Evolutionary conservation across 2,797 vertebrate species (phyloP), one percentile per base, ranked within the genome.

Genomic region (Hylomyscus alleni): DNA sequence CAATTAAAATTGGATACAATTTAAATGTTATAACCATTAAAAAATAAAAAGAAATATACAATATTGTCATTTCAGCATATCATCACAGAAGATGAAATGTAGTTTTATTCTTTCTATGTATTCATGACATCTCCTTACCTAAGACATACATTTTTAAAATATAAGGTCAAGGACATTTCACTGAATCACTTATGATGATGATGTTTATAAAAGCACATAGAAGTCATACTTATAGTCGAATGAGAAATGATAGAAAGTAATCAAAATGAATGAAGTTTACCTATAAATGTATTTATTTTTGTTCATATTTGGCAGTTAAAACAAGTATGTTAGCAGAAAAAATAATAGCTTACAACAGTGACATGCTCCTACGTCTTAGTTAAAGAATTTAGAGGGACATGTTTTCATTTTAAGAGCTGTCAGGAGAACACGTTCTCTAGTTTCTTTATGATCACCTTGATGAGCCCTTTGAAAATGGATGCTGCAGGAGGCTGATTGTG

Each of bases 381-480:
- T 58, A 78, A 94, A 87, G 19, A 37, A 82, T 88, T 94, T 84
- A 76, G 56, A 82, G 83, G 67, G 52, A 84, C 12, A 54, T n/a
- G 69, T 91, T 95, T 96, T 87, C n/a, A 56, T 17, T 54, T 69
- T 91, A 78, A 56, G 88, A 81, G 72, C 40, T 82, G 24, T 54
- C 50, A 76, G 44, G 40, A 85, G 72, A 96, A 54, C 65, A 83
- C 17, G 91, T 98, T 83, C 24, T 67, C 80, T 83, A 58, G 73
- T 94, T 81, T 56, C 13, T 90, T 96, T 90, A 60, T 12, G 54
- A 20, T 94, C 52, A 77, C 24, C 24, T 67, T 78, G 62, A 89
- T 47, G 22, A 19, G 37, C 69, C 92, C 24, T 80, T 82, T 12
- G 17, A 78, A 77, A 93, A 14, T 85, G 24, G 12, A 75, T 76